Evolutionary conservation across 2,113 vertebrate genomes (phyloP).

Genomic region (Corvus hawaiiensis): DNA sequence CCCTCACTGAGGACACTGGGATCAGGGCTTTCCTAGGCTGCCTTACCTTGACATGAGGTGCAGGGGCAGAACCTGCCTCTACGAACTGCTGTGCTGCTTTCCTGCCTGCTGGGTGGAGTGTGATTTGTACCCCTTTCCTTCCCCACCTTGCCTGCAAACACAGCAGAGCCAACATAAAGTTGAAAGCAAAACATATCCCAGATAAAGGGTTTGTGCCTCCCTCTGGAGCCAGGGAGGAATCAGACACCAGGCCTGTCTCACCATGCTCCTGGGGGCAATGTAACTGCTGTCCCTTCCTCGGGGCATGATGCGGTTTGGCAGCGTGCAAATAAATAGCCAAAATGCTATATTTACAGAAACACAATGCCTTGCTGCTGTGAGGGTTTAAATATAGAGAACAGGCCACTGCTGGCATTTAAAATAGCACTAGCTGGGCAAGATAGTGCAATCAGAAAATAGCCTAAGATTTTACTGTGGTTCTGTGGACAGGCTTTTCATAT

Average conservation of each 20-base stretch:
- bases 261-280: neutral
- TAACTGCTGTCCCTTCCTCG: neutral
- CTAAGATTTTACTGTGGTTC: neutral
- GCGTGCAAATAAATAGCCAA: neutral
- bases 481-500: neutral
- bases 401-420: conserved; percentile 34
- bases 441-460: conserved; percentile 35
- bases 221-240: neutral
- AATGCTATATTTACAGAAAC: conserved; percentile 45
- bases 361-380: conserved; percentile 12
- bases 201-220: neutral
- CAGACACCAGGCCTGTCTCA: fast-evolving
- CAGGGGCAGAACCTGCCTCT: neutral
- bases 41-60: neutral
- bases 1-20: neutral
- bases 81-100: neutral
- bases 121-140: neutral
- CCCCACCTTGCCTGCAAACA: neutral
- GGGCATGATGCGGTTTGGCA: neutral
- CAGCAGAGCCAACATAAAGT: neutral
- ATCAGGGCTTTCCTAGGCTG: neutral
- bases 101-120: neutral
- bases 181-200: neutral
- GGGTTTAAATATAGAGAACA: conserved; percentile 55
- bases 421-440: conserved; percentile 36